Evolutionary conservation across 2,113 vertebrate species (phyloP).

Genomic region (Brachyhypopomus occidentalis): DNA sequence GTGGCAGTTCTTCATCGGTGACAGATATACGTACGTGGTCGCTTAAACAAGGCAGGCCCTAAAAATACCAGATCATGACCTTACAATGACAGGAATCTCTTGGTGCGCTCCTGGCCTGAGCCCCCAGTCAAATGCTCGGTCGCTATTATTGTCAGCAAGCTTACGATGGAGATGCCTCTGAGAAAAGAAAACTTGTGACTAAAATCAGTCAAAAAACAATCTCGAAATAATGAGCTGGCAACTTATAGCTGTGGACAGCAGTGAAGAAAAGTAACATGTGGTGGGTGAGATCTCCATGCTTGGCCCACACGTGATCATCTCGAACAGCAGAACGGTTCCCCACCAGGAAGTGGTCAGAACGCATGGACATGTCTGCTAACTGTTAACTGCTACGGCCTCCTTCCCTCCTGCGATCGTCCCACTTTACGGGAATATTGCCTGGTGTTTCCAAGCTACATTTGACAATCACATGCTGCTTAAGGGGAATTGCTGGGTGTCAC

Average conservation of each 20-base stretch:
- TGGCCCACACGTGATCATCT: not conserved
- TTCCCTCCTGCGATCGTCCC: not conserved
- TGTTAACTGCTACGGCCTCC: not conserved
- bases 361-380: not conserved
- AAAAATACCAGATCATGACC: conserved; percentile 13
- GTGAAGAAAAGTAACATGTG: too few species aligned
- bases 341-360: not conserved
- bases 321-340: not conserved
- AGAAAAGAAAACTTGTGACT: too few species aligned
- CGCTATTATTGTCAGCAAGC: too few species aligned
- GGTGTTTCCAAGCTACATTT: conserved; percentile 3
- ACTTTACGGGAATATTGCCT: conserved; percentile 8
- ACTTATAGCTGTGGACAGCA: too few species aligned
- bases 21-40: not conserved
- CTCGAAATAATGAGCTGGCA: too few species aligned
- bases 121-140: not conserved
- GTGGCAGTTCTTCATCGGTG: not conserved
- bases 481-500: not conserved
- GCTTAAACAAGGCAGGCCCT: not conserved
- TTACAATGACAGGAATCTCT: not conserved
- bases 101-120: too few species aligned
- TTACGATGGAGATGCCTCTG: not conserved
- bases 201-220: too few species aligned
- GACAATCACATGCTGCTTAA: not conserved
- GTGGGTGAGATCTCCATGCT: too few species aligned